Evolutionary conservation across 2,113 vertebrate species (phyloP).

Genomic region (Platysteira castanea): DNA sequence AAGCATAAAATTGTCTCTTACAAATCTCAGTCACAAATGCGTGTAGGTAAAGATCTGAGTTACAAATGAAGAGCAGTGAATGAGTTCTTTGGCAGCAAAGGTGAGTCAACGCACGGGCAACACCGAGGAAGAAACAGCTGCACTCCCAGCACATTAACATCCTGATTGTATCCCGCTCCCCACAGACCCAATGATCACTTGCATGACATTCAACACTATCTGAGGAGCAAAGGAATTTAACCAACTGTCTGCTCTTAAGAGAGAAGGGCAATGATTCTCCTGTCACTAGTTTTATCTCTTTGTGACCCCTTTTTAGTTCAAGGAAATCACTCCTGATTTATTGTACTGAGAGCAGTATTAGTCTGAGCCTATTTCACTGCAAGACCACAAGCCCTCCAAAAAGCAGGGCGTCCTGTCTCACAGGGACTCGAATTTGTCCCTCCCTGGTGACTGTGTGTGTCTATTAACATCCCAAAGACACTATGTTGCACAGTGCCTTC

Average conservation of each 20-base stretch:
- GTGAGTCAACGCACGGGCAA: not conserved
- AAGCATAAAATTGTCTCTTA: slow-evolving; percentile 49
- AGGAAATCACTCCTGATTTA: not conserved
- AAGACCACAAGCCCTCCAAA: not conserved
- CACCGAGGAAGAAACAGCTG: not conserved
- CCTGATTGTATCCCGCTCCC: not conserved
- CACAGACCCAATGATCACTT: not conserved
- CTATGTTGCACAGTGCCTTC: not conserved
- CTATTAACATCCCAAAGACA: not conserved
- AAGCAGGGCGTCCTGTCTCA: not conserved
- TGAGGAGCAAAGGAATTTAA: slow-evolving; percentile 1
- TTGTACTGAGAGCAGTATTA: not conserved
- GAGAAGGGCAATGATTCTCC: not conserved
- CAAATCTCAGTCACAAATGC: slow-evolving; percentile 15
- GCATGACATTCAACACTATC: not conserved
- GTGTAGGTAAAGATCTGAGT: not conserved
- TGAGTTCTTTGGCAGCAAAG: not conserved
- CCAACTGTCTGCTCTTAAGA: not conserved
- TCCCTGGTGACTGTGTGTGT: not conserved
- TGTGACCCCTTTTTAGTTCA: not conserved
- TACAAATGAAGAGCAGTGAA: not conserved
- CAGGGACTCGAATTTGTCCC: not conserved
- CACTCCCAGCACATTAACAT: not conserved
- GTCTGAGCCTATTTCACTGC: not conserved
- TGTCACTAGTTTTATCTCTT: not conserved